phyloP scores from a whole-genome alignment of 2,113 vertebrate species.

The Spermophilus dauricus region DNA sequence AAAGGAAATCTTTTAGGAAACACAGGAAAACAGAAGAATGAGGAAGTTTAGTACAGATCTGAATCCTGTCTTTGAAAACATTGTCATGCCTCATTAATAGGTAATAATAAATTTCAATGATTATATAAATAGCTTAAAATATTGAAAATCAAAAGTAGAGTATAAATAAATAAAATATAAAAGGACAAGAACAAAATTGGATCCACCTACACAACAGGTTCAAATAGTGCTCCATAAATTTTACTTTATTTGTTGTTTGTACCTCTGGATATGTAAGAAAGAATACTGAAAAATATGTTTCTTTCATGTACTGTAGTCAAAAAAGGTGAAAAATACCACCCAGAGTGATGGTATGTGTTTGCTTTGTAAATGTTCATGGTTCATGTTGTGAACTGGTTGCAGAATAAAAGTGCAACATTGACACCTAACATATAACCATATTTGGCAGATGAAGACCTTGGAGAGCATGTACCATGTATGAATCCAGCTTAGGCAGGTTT shows the following conservation, averaged over 20 bases:
- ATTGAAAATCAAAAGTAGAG: background rate
- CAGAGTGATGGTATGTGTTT: conserved; percentile 65
- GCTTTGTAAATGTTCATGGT: conserved; percentile 38
- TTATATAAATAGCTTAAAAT: background rate
- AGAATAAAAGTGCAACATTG: conserved; percentile 77
- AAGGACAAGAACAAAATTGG: background rate
- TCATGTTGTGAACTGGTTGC: conserved; percentile 68
- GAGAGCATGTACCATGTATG: conserved; percentile 76
- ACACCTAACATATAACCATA: conserved; percentile 79
- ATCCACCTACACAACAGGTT: background rate
- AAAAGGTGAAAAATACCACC: background rate
- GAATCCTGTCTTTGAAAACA: background rate
- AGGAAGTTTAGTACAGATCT: background rate
- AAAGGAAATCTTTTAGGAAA: background rate
- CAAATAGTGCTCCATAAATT: background rate
- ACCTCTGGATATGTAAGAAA: background rate
- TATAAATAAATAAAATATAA: background rate
- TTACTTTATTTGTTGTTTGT: conserved; percentile 1
- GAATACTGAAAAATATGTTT: background rate
- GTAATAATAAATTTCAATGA: background rate
- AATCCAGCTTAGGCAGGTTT: conserved; percentile 87
- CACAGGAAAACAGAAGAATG: background rate
- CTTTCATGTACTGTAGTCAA: background rate
- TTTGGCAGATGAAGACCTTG: conserved; percentile 82
- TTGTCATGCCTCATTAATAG: background rate